Evolutionary conservation across 1,140 invertebrate genomes (phyloP).

Genomic region (Drosophila sproati): DNA sequence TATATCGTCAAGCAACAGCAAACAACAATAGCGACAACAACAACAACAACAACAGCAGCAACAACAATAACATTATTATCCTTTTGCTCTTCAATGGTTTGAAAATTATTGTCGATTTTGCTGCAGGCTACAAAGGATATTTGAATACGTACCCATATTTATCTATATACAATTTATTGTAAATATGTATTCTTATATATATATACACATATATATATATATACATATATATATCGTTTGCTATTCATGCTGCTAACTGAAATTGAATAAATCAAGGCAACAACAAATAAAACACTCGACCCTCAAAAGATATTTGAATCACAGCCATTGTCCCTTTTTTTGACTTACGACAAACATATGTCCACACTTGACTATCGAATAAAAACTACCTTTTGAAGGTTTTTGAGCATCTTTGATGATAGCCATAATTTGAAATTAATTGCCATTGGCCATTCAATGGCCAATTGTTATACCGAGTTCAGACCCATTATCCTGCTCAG

Average conservation of each 20-base stretch:
- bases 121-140: slow-evolving; percentile 35
- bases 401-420: too few relatives aligned
- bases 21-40: not conserved
- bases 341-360: too few relatives aligned
- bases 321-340: too few relatives aligned
- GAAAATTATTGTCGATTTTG: slow-evolving; percentile 46
- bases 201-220: slow-evolving; percentile 4
- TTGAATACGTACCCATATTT: not conserved
- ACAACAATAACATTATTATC: slow-evolving; percentile 36
- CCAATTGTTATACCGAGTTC: too few relatives aligned
- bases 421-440: too few relatives aligned
- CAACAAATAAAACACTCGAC: not conserved
- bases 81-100: slow-evolving; percentile 45
- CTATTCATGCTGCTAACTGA: not conserved
- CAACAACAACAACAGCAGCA: slow-evolving; percentile 13
- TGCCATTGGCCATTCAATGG: too few relatives aligned
- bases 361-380: too few relatives aligned
- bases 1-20: slow-evolving; percentile 52
- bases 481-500: too few relatives aligned
- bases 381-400: too few relatives aligned
- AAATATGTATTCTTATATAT: slow-evolving; percentile 2
- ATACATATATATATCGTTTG: slow-evolving; percentile 4
- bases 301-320: too few relatives aligned
- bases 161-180: not conserved
- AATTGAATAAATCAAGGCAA: slow-evolving; percentile 11